Conservation (phyloP, 2,113 vertebrate genomes). For the Nannospalax galili region DNA sequence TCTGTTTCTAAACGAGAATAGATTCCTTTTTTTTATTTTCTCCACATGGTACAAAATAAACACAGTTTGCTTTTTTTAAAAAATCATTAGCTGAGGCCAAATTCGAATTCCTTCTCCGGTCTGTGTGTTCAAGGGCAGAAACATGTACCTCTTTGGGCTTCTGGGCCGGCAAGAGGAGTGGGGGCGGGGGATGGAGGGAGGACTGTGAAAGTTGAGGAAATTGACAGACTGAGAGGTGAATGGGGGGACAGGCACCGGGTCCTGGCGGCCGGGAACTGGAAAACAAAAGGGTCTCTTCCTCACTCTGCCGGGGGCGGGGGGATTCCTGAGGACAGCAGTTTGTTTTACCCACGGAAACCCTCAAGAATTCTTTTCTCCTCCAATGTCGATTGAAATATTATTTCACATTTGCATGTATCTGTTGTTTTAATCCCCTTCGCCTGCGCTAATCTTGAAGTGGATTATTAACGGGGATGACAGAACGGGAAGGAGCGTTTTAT, state of each 20-base stretch:
- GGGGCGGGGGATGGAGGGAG: conserved; percentile 1
- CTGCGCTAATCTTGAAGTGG: conserved; percentile 80
- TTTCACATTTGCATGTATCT: conserved; percentile 73
- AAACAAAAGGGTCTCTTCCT: conserved; percentile 78
- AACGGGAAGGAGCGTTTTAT: conserved; percentile 75
- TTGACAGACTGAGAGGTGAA: conserved; percentile 83
- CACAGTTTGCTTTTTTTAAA: conserved; percentile 65
- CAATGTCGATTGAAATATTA: conserved; percentile 37
- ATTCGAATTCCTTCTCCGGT: conserved; percentile 62
- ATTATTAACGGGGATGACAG: conserved; percentile 70
- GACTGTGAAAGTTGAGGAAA: conserved; percentile 79
- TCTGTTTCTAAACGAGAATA: conserved; percentile 78
- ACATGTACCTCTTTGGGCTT: conserved; percentile 70
- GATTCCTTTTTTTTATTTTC: conserved; percentile 28
- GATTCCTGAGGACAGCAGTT: conserved; percentile 66
- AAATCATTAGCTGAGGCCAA: conserved; percentile 12
- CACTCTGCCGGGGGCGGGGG: conserved; percentile 37
- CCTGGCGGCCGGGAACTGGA: conserved; percentile 81
- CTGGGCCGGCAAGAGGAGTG: conserved; percentile 63
- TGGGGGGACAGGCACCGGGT: conserved; percentile 75
- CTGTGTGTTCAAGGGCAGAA: conserved; percentile 69
- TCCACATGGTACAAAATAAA: conserved; percentile 78
- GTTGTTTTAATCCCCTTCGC: conserved; percentile 80
- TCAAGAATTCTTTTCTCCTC: conserved; percentile 53
- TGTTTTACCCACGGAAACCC: conserved; percentile 68